Evolutionary conservation across 2,888 invertebrate species (phyloP), one percentile per base, ranked within the genome.

Genomic region (Polyommatus icarus): DNA sequence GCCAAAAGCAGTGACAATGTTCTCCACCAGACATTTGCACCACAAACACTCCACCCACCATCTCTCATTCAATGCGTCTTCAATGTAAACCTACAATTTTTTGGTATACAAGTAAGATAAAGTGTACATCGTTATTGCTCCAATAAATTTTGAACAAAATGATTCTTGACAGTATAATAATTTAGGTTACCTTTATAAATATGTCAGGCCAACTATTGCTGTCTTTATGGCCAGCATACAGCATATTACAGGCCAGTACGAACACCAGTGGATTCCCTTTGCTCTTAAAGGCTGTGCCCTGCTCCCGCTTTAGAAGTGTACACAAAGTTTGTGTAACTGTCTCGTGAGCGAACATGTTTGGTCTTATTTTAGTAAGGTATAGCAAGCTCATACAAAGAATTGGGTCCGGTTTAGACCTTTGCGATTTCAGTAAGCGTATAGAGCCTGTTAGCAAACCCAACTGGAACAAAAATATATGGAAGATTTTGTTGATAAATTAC

Each of bases 21-120:
- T 99, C 83, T 98, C 98, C 0, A 98, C 98, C 87, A 99, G 97
- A 32, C 97, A 96, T 85, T 97, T 97, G 88, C 99, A 99, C 91
- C 98, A 97, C 0, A 97, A 96, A 83, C 97, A 96, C 87, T 99
- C 99, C 29, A 99, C 98, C 98, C 99, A 99, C 82, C 97, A 95
- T 59, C 99, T 95, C 85, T 99, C 99, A 71, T 98, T 98, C 1
- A 98, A 93, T 0, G 99, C 98, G 93, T 99, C 99, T 86, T 99
- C 99, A 79, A 99, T 96, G 88, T 98, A 99, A 0, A 98, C 95
- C 96, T 98, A 36, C 61, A 76, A 61, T 50, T 71, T 76, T 36
- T 18, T 4, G 0, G 46, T 46, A 46, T 46, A 46, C 46, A 10
- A 46, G 46, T 46, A 46, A 46, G 10, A 46, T 46, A 10, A 46